These are phyloP conservation scores for Wasmannia auropunctata DNA, from an alignment of 1,140 invertebrate genomes.

Conservation along the genomic window DNA sequence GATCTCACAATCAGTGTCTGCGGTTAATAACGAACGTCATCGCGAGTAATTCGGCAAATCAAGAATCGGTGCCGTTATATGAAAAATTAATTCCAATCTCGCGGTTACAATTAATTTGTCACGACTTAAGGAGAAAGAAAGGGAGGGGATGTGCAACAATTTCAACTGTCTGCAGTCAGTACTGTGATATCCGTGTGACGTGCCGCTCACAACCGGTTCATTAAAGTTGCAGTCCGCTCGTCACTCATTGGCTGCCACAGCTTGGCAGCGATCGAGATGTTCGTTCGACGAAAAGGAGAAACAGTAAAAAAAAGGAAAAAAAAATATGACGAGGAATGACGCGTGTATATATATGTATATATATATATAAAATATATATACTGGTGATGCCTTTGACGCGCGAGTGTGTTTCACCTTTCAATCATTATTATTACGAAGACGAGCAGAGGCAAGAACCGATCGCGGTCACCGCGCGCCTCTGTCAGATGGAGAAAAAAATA, in stretches of 20 bases:
- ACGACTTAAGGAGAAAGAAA: conserved; percentile 30
- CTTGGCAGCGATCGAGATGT: conserved; percentile 62
- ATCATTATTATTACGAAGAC: conserved; percentile 63
- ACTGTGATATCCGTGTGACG: conserved; percentile 73
- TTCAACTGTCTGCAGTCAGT: conserved; percentile 68
- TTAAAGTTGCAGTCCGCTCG: conserved; percentile 72
- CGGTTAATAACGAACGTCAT: not conserved
- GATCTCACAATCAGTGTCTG: not conserved
- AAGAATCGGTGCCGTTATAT: conserved; percentile 1
- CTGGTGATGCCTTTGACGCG: conserved; percentile 46
- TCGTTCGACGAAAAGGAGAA: conserved; percentile 43
- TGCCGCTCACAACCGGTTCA: conserved; percentile 75
- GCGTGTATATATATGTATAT: not conserved
- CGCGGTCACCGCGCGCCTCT: not conserved
- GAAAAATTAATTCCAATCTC: conserved; percentile 60
- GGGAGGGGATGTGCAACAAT: conserved; percentile 68
- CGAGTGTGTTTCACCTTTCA: conserved; percentile 66
- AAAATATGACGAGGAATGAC: not conserved
- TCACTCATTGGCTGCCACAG: conserved; percentile 71
- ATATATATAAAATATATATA: too few species aligned
- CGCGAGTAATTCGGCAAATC: not conserved
- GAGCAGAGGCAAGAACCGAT: conserved; percentile 28
- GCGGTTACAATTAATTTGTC: conserved; percentile 74
- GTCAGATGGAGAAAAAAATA: conserved; percentile 30
- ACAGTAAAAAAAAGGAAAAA: not conserved